Evolutionary conservation across 2,888 invertebrate genomes (phyloP).

Genomic region (Thera britannica): DNA sequence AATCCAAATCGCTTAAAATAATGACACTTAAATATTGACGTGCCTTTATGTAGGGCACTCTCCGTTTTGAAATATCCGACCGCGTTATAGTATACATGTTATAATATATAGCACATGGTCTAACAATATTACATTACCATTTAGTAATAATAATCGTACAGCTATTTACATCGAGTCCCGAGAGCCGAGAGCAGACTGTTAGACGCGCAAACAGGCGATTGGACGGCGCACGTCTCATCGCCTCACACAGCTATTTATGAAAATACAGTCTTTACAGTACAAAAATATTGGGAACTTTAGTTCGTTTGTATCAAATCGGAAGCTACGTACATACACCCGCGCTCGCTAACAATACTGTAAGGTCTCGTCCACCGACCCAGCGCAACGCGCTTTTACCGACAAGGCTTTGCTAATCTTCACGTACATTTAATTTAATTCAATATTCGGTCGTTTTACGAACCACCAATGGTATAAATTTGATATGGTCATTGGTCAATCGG

Average conservation of each 20-base stretch:
- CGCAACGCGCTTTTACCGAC: background rate
- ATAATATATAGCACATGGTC: conserved; percentile 80
- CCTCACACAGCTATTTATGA: conserved; percentile 14
- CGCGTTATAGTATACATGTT: conserved; percentile 43
- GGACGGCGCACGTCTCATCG: conserved; percentile 16
- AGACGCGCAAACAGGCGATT: conserved; percentile 4
- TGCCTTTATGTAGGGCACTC: conserved; percentile 45
- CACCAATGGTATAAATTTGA: background rate
- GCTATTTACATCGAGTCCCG: conserved; percentile 66
- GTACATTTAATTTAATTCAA: conserved; percentile 5
- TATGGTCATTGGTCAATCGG: background rate
- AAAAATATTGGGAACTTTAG: conserved; percentile 32
- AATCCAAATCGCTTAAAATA: conserved; percentile 69
- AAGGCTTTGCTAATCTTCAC: conserved; percentile 6
- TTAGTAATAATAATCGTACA: conserved; percentile 71
- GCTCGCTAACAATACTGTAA: conserved; percentile 14
- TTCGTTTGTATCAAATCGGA: conserved; percentile 21
- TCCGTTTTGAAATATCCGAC: conserved; percentile 29
- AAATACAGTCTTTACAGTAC: conserved; percentile 36
- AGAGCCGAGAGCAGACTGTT: background rate
- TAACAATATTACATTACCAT: conserved; percentile 82
- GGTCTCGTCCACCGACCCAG: background rate
- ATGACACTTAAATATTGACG: conserved; percentile 57
- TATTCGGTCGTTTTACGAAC: conserved; percentile 1
- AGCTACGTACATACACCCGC: conserved; percentile 17